Base-by-base conservation (phyloP, 2,888 invertebrate species). In the Hirtodrosophila duncani region DNA sequence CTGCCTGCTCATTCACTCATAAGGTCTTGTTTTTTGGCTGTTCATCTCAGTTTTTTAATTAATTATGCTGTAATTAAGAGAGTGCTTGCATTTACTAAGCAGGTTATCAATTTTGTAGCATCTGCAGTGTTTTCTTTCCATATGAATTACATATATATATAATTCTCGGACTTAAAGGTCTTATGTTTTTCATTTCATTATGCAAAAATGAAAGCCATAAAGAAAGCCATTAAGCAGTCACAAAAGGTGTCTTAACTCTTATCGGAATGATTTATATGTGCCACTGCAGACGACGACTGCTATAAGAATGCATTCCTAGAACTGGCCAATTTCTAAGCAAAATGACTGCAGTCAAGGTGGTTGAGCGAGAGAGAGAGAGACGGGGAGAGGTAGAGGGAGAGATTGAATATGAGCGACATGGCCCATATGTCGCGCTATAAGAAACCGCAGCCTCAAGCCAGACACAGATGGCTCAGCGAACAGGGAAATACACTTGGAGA, bases 61-160 rank as follows among this genome's bases (percentile, higher is more conserved):
- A 63, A 63, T 63, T 56, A 39, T 48, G 30, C 20, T 48, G 48
- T 56, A 56, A 56, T 56, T 48, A 56, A 56, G 21, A 56, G 20
- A 5, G 20, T 20, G 20, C 6, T 3, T 18, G 20, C 4, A 9
- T 16, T 13, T 30, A 7, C 3, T n/a, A n/a, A n/a, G n/a, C n/a
- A n/a, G n/a, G 48, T 46, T 57, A 56, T 56, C 58, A 31, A 66
- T 61, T 56, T 55, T 70, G 67, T 72, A 71, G 72, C 80, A 82
- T 83, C 83, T 64, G 9, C 11, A 11, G 7, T 3, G 9, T 8
- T 11, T 4, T n/a, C 36, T 24, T 18, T 34, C 16, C 7, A 10
- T 11, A 31, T 46, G 14, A 14, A 8, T n/a, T n/a, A 13, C 30
- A 24, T 30, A n/a, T n/a, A n/a, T n/a, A n/a, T n/a, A n/a, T n/a